Base-by-base conservation (phyloP, 2,113 vertebrate species). In the Notothenia rossii region DNA sequence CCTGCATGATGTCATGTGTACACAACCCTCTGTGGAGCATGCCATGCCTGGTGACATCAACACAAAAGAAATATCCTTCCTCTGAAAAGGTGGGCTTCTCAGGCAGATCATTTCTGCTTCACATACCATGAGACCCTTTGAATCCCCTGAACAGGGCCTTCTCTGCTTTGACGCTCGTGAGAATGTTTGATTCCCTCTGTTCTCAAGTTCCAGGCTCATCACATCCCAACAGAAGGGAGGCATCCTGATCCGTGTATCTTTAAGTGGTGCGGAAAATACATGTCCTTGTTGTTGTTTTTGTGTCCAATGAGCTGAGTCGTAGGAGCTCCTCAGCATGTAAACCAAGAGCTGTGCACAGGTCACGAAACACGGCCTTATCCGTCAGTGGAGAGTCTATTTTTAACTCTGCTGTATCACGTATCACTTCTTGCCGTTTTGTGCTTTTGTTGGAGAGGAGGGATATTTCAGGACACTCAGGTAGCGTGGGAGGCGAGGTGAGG, bases 341-440 rank as follows among this genome's bases (percentile, higher is more conserved):
- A 93, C 77, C 82, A 84, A 93, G 83, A 86, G 67, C 72, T 59
- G 51, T 11, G 53, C 81, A 90, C 88, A 84, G 88, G 73, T 92
- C 85, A 85, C 81, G 78, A 82, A 77, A 84, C 1, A 81, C 73
- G 86, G 81, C 86, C 85, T 87, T 78, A 69, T 92, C 72, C 46
- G 77, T 91, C 89, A 89, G 95, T 86, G 87, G 25, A n/a, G 51
- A 25, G 18, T 59, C 93, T 95, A 80, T 94, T 96, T 96, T 95
- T 96, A 94, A 88, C 88, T 67, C 49, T 61, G 71, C 77, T 75
- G 83, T 88, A 94, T 95, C 94, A 88, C 79, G 69, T 94, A 86
- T 90, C 75, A 6, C 54, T 49, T 73, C 72, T 73, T 65, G 72
- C 88, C 75, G 59, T 90, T 86, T 87, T 67, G 70, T 70, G 83